Evolutionary conservation across 2,888 invertebrate genomes (phyloP).

Genomic region (Marasmarcha lunaedactyla): DNA sequence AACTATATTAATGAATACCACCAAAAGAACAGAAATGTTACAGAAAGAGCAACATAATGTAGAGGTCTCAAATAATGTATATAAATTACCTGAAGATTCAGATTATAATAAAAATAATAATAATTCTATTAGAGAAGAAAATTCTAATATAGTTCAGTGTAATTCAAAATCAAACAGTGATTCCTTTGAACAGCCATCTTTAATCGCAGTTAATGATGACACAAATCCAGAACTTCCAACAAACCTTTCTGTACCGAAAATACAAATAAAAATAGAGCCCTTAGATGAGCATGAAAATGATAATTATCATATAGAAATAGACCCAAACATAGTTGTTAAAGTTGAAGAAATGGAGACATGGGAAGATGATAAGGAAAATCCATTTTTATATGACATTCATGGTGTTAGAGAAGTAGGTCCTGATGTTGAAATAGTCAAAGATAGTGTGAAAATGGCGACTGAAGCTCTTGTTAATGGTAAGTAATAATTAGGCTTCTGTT

Average conservation of each 20-base stretch:
- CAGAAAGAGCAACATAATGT: neutral
- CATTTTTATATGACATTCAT: slow-evolving; percentile 35
- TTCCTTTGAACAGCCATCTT: neutral
- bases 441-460: slow-evolving; percentile 31
- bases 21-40: slow-evolving; percentile 17
- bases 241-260: too few relatives aligned
- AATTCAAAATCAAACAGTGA: too few relatives aligned
- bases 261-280: slow-evolving; percentile 7
- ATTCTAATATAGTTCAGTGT: neutral
- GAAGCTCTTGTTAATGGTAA: slow-evolving; percentile 32
- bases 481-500: slow-evolving; percentile 8
- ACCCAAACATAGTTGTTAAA: slow-evolving; percentile 23
- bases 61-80: neutral
- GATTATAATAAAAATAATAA: neutral
- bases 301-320: slow-evolving; percentile 5
- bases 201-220: neutral
- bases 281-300: slow-evolving; percentile 10
- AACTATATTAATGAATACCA: slow-evolving; percentile 34
- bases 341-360: slow-evolving; percentile 24
- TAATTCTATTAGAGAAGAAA: neutral
- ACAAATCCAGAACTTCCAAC: too few relatives aligned
- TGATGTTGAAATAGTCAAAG: slow-evolving; percentile 27
- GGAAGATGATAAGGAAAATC: slow-evolving; percentile 26
- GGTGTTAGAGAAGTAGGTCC: slow-evolving; percentile 26
- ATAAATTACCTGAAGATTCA: neutral